Base-by-base conservation (phyloP, 2,888 invertebrate species). In the Achlya flavicornis region DNA sequence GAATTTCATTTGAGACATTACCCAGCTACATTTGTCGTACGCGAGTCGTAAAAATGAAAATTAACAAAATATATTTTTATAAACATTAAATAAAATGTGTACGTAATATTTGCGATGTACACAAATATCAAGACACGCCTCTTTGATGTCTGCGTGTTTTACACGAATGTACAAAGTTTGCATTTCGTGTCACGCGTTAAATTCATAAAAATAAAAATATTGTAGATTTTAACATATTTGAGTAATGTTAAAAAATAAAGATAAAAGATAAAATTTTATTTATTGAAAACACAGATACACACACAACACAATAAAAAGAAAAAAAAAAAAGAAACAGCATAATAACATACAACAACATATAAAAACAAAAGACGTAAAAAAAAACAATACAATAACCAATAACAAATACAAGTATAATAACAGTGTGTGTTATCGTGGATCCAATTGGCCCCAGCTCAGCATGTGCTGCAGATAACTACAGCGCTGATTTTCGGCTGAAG, bases 11-110 rank as follows among this genome's bases (percentile, higher is more conserved):
- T 19, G 11, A 19, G 26, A 38, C 26, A 19, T 19, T 26, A n/a
- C 38, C 62, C 61, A 66, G 65, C 26, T 64, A 63, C 61, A 62
- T 61, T 64, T 63, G 69, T 67, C 71, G 68, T 68, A 64, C 68
- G 64, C 60, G 62, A 53, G 65, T 68, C 69, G 69, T 71, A 70
- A 73, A 70, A 64, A 73, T 73, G 70, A 70, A 73, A 71, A 73
- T 71, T 73, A 65, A 67, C 67, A 60, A 64, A 66, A 64, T 64
- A 69, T 64, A 68, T 68, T 43, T 63, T 66, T 66, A 67, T 68
- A 67, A 73, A 68, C 65, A 69, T 33, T 62, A 66, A 67, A 63
- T 66, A 69, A 64, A 68, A 67, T 62, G 66, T 65, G 68, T 70
- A 66, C 66, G 67, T 67, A 67, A 68, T 68, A 69, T 70, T 70